Evolutionary conservation across 37 sponge, comb jelly and placozoan genomes (phyloP).

Genomic region (Ianthella basta): DNA sequence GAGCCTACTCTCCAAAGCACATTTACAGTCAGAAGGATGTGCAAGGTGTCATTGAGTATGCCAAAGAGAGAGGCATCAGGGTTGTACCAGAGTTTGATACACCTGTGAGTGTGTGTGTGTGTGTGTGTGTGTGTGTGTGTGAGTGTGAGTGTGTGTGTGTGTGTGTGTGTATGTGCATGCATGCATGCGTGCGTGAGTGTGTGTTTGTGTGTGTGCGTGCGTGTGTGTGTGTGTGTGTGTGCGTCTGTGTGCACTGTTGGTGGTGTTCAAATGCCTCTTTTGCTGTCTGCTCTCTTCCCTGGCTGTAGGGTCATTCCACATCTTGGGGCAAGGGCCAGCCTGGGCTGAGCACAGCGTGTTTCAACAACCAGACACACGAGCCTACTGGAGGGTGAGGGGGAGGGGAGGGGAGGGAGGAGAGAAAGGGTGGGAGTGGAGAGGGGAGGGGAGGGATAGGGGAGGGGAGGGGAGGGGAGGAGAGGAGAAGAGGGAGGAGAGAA

Average conservation of each 20-base stretch:
- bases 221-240: too few relatives aligned
- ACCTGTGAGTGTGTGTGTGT: slow-evolving; percentile 63
- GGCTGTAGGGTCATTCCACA: slow-evolving; percentile 74
- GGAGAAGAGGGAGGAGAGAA: too few relatives aligned
- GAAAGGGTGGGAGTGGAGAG: not conserved
- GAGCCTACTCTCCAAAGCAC: slow-evolving; percentile 49
- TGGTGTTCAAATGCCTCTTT: too few relatives aligned
- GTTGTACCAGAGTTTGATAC: slow-evolving; percentile 96
- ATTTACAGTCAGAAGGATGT: slow-evolving; percentile 79
- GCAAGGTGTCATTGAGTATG: slow-evolving; percentile 70
- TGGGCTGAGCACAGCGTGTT: slow-evolving; percentile 75
- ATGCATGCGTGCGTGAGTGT: slow-evolving; percentile 15
- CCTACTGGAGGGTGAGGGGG: slow-evolving; percentile 48
- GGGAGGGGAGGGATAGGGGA: too few relatives aligned
- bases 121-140: not conserved
- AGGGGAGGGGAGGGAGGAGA: too few relatives aligned
- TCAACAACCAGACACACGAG: slow-evolving; percentile 31
- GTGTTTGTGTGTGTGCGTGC: not conserved
- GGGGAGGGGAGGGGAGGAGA: not conserved
- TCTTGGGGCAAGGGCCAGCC: slow-evolving; percentile 86
- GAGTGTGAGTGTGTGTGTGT: slow-evolving; percentile 30
- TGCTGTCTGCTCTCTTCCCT: too few relatives aligned
- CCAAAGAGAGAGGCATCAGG: slow-evolving; percentile 84
- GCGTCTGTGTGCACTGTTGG: too few relatives aligned
- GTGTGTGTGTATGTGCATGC: slow-evolving; percentile 18